Evolutionary conservation across 2,888 invertebrate genomes (phyloP).

Genomic region (Chymomyza caudatula): DNA sequence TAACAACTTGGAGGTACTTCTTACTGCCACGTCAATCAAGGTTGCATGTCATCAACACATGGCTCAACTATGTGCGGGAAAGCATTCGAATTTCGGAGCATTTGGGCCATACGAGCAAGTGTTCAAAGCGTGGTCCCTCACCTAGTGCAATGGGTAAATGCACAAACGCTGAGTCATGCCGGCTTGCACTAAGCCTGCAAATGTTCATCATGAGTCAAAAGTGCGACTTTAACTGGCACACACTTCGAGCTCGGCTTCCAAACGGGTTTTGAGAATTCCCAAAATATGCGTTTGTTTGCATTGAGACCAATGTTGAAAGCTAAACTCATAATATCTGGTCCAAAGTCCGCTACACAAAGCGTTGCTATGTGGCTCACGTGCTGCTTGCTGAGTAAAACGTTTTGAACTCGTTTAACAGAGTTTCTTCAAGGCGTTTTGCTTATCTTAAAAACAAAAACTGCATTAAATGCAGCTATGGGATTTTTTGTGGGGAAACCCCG

Average conservation of each 20-base stretch:
- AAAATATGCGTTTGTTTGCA: conserved; percentile 28
- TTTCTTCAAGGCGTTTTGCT: background rate
- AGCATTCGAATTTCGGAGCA: too few relatives aligned
- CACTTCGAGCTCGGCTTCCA: conserved; percentile 18
- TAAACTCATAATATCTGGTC: conserved; percentile 30
- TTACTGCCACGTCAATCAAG: background rate
- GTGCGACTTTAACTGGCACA: conserved; percentile 20
- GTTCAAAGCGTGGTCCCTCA: conserved; percentile 32
- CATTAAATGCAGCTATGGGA: conserved; percentile 34
- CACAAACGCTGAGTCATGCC: conserved; percentile 54
- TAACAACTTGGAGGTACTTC: background rate
- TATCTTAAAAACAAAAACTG: conserved; percentile 13
- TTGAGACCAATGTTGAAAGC: conserved; percentile 32
- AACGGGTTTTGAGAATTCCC: conserved; percentile 60
- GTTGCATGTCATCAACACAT: conserved; percentile 30
- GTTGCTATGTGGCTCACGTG: conserved; percentile 48
- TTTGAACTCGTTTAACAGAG: conserved; percentile 10
- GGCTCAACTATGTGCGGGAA: conserved; percentile 5
- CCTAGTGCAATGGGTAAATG: conserved; percentile 3
- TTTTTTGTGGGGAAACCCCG: conserved; percentile 34
- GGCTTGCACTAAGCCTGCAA: conserved; percentile 11
- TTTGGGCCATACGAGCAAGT: conserved; percentile 32
- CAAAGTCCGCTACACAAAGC: conserved; percentile 44
- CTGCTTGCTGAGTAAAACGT: conserved; percentile 22
- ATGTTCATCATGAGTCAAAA: conserved; percentile 38